Conservation (phyloP, 2,113 vertebrate species). For the Rhombomys opimus region DNA sequence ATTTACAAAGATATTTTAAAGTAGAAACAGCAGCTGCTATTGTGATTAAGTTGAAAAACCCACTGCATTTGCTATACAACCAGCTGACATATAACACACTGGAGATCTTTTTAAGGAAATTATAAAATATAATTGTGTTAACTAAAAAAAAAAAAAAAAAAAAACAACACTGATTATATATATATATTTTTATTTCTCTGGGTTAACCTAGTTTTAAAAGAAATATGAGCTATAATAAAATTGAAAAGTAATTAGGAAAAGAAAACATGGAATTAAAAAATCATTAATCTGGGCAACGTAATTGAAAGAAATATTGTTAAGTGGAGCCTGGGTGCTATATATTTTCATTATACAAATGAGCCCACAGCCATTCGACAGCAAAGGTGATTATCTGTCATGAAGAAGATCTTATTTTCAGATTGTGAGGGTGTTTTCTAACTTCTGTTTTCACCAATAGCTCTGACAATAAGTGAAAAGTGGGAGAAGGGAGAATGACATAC, state of each 20-base stretch:
- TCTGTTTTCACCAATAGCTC: slow-evolving; percentile 51
- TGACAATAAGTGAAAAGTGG: slow-evolving; percentile 61
- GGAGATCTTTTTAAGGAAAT: slow-evolving; percentile 75
- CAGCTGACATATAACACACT: slow-evolving; percentile 63
- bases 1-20: slow-evolving; percentile 67
- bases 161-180: slow-evolving; percentile 59
- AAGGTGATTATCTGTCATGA: slow-evolving; percentile 10
- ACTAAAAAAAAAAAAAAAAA: slow-evolving; percentile 55
- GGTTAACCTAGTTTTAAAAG: slow-evolving; percentile 71
- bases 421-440: slow-evolving; percentile 58
- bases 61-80: slow-evolving; percentile 65
- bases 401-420: slow-evolving; percentile 63
- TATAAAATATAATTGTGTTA: slow-evolving; percentile 75
- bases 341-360: slow-evolving; percentile 70
- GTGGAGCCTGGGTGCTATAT: slow-evolving; percentile 19
- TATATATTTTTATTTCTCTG: slow-evolving; percentile 69
- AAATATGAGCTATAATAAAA: slow-evolving; percentile 67
- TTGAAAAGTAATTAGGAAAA: slow-evolving; percentile 72
- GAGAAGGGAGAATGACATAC: slow-evolving; percentile 7
- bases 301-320: slow-evolving; percentile 64
- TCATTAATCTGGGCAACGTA: slow-evolving; percentile 65
- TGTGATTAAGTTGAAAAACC: slow-evolving; percentile 68
- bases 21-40: slow-evolving; percentile 59
- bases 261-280: slow-evolving; percentile 71
- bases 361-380: neutral